Evolutionary conservation across 2,113 vertebrate genomes (phyloP), one percentile per base, ranked within the genome.

Genomic region (Agelaius tricolor): DNA sequence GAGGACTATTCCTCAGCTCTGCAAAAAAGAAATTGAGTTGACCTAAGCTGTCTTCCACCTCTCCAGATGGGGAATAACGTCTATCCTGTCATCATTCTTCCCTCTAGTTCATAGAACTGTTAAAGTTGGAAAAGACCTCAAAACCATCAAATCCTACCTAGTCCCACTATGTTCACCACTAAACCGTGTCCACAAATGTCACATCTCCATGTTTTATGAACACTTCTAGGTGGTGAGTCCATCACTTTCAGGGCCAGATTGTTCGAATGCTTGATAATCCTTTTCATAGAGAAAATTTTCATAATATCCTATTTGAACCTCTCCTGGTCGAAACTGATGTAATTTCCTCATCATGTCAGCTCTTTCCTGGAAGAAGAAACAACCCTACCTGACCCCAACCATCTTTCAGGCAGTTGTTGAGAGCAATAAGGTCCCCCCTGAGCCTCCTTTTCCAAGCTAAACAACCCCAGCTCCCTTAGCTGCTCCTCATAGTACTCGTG

Each of bases 391-490:
- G 24, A 85, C 8, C 8, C 24, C 35, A n/a, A 14, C 2, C 13
- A 31, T 17, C 19, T 35, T 57, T 26, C 43, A 43, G 7, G 30
- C 5, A 58, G 4, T 3, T 75, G 20, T 58, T 35, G 52, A 57
- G 23, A 41, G 23, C 0, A 1, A 10, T 28, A 65, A 55, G 6
- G 10, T 22, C 61, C 49, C 13, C 10, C 10, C 15, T 23, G n/a
- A 57, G 13, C 24, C 35, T 75, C 12, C 24, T 49, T 57, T 66
- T 41, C 30, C 35, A 30, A 55, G 51, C 12, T 49, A n/a, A 49
- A 57, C 59, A 41, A 12, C 8, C 24, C 30, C 15, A 66, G 10
- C 7, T 75, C 24, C 13, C 8, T 49, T 9, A 58, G 43, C 15
- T 58, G 3, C 15, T 41, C 24, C 51, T 58, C 30, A 41, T 1